phyloP scores from a whole-genome alignment of 2,888 invertebrate genomes.

The Globia sparganii region DNA sequence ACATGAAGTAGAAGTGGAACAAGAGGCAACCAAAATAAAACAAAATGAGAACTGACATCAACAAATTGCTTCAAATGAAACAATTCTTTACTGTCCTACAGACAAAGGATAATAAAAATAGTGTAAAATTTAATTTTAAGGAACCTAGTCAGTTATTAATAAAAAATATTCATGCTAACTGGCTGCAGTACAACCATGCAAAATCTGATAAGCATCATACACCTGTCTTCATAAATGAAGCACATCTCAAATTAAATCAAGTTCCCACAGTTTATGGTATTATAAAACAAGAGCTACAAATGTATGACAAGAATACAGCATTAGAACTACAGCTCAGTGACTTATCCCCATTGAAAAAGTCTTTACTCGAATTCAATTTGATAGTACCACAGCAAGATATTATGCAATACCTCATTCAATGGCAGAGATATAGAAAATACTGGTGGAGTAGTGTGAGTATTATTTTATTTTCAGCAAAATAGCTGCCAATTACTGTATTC shows the following conservation, averaged over 20 bases:
- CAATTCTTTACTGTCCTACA: conserved; percentile 78
- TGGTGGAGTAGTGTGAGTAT: conserved; percentile 95
- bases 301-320: conserved; percentile 61
- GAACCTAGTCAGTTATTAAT: conserved; percentile 79
- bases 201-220: conserved; percentile 79
- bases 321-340: conserved; percentile 67
- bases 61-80: conserved; percentile 75
- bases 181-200: conserved; percentile 78
- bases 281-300: conserved; percentile 65
- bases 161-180: conserved; percentile 81
- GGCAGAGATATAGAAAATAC: conserved; percentile 94
- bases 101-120: conserved; percentile 56
- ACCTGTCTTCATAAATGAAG: conserved; percentile 74
- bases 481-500: neutral
- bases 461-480: neutral
- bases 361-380: conserved; percentile 81
- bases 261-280: conserved; percentile 72
- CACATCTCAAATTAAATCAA: conserved; percentile 38
- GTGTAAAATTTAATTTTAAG: conserved; percentile 71
- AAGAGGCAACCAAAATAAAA: conserved; percentile 65
- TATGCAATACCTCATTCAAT: conserved; percentile 93
- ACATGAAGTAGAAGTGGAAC: conserved; percentile 84
- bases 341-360: conserved; percentile 63
- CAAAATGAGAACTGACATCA: conserved; percentile 84
- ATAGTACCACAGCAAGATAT: conserved; percentile 86